Base-by-base conservation (phyloP, 2,113 vertebrate genomes). In the Pleuronectes platessa region DNA sequence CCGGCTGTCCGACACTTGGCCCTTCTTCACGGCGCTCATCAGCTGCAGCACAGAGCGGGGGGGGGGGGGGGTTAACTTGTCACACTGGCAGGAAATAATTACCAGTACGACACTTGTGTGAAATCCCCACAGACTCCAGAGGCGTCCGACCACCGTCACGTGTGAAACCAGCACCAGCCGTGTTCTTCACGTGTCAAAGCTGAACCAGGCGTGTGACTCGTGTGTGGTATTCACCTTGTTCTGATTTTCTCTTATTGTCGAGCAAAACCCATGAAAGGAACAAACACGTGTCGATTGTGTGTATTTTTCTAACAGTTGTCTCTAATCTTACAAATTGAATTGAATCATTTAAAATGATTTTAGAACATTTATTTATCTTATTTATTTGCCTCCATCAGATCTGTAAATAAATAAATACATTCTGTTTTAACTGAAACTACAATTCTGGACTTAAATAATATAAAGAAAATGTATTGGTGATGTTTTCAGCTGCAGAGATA, bases 11-110 rank as follows among this genome's bases (percentile, higher is more conserved):
- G 98, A 98, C 72, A 99, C 95, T 0, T 95, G 95, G 13, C 98
- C 98, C 92, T 98, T 98, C 90, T 98, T 96, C 78, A 99, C 94
- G 0, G 97, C 98, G 2, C 95, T 98, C 98, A 99, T 99, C 61
- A 99, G 96, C 98, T 99, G 81, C 45, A 54, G 56, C 9, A 31
- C 31, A 7, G 31, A 31, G 31, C 31, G 31, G 31, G 31, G 74
- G 15, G 31, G 72, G 74, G 74, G 13, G 62, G 81, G 84, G 79
- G 82, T 82, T 68, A 82, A 68, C 59, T 13, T 66, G 79, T 82
- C 78, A 76, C 51, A 71, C 20, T 5, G 65, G 65, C 27, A 1
- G 37, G 37, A 68, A 26, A 65, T 42, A 61, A 71, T 67, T 42
- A 54, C 24, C 9, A 14, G 54, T 12, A 2, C 13, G 10, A 53